Percentiles rank a stretch among this genome's conserved stretches.
These are phyloP conservation scores for Ctenochaetus hawaiiensis DNA, from an alignment of 2,797 vertebrate genomes.

Conservation along the genomic window DNA sequence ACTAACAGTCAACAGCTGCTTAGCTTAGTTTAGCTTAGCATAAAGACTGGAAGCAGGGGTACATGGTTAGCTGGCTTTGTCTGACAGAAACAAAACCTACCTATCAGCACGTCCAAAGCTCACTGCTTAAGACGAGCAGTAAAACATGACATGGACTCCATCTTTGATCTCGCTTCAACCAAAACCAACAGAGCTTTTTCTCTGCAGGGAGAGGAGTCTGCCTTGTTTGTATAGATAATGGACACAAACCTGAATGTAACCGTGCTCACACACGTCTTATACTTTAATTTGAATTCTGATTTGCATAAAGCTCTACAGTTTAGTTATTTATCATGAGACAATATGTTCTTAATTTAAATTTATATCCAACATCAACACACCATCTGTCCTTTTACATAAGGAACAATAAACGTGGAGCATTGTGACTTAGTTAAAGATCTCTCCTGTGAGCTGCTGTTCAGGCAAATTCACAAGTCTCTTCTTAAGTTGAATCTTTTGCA, in stretches of 20 bases:
- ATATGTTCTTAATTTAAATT: constrained; percentile 14
- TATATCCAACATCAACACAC: neutral
- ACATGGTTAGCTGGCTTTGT: neutral
- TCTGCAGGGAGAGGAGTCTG: neutral
- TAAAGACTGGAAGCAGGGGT: neutral
- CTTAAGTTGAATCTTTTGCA: neutral
- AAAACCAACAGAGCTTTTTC: neutral
- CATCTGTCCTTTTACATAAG: no score
- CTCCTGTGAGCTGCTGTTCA: no score
- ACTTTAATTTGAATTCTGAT: neutral
- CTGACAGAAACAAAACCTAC: no score
- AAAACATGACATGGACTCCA: neutral
- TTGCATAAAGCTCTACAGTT: neutral
- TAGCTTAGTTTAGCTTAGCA: neutral
- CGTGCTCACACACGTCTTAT: neutral
- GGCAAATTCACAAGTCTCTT: neutral
- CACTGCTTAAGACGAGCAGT: neutral
- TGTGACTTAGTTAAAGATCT: no score
- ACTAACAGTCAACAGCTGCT: neutral
- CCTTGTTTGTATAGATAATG: neutral
- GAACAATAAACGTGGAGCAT: no score
- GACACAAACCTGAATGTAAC: neutral
- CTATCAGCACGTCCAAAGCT: neutral
- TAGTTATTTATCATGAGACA: neutral
- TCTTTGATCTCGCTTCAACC: neutral